Percentiles rank a stretch among this genome's conserved stretches.
Conservation (phyloP, 2,888 invertebrate genomes). For the Temnothorax rugatulus region DNA sequence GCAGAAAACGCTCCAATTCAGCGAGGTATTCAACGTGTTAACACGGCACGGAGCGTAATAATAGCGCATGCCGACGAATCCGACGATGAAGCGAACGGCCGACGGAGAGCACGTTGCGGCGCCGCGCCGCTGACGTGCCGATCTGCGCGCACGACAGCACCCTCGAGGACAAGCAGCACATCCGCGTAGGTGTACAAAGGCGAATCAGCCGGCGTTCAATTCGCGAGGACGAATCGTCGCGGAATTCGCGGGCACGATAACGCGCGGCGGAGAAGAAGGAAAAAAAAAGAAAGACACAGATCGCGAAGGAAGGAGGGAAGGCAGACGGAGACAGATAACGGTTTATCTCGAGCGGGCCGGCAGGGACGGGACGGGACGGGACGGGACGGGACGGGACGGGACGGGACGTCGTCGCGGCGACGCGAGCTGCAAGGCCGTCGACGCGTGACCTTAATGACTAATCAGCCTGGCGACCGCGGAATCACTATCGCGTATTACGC, state of each 20-base stretch:
- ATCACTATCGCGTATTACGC: constrained; percentile 56
- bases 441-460: constrained; percentile 83
- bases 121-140: constrained; percentile 46
- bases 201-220: constrained; percentile 72
- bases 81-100: background rate
- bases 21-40: background rate
- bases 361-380: background rate
- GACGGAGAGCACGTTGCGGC: constrained; percentile 57
- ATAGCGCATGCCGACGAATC: constrained; percentile 1
- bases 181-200: constrained; percentile 60
- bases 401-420: constrained; percentile 58
- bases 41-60: background rate
- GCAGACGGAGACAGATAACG: constrained; percentile 72
- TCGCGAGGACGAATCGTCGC: constrained; percentile 47
- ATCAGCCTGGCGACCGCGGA: constrained; percentile 74
- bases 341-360: constrained; percentile 66
- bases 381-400: background rate
- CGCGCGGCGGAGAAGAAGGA: background rate
- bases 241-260: background rate
- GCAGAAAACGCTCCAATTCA: constrained; percentile 1
- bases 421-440: constrained; percentile 82
- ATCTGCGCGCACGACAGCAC: constrained; percentile 20
- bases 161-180: background rate
- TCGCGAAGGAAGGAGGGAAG: background rate
- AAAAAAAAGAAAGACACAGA: background rate